Percentiles rank a stretch among this genome's conserved stretches.
These are phyloP conservation scores for Denticeps clupeoides DNA, from an alignment of 2,797 vertebrate genomes.

Conservation along the genomic window DNA sequence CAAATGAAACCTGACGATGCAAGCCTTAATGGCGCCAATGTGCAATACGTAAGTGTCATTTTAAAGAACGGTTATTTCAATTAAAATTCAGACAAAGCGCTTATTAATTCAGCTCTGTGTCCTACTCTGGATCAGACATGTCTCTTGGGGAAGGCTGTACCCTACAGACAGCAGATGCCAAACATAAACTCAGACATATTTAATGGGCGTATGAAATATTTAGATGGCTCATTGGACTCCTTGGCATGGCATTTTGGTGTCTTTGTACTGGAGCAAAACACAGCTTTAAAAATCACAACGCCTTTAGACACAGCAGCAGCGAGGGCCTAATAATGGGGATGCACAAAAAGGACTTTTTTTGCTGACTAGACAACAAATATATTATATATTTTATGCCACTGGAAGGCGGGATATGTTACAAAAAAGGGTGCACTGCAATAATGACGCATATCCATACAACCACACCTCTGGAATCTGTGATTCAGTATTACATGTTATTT, in stretches of 20 bases:
- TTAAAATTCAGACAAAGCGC: slow-evolving; percentile 86
- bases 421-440: too few relatives aligned
- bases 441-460: too few relatives aligned
- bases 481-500: too few relatives aligned
- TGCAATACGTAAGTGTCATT: slow-evolving; percentile 69
- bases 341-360: too few relatives aligned
- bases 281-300: too few relatives aligned
- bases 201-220: slow-evolving; percentile 92
- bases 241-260: slow-evolving; percentile 52
- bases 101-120: slow-evolving; percentile 98
- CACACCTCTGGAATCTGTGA: too few relatives aligned
- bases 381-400: too few relatives aligned
- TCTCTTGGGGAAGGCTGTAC: slow-evolving; percentile 73
- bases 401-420: too few relatives aligned
- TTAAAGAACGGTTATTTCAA: slow-evolving; percentile 72
- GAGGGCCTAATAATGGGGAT: too few relatives aligned
- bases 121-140: slow-evolving; percentile 93
- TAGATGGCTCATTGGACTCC: slow-evolving; percentile 77
- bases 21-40: slow-evolving; percentile 62
- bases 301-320: too few relatives aligned
- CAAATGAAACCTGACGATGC: slow-evolving; percentile 37
- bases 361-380: too few relatives aligned
- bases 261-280: too few relatives aligned
- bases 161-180: slow-evolving; percentile 92
- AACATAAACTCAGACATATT: slow-evolving; percentile 88